Evolutionary conservation across 2,113 vertebrate species (phyloP), one percentile per base, ranked within the genome.

Genomic region (Phaethon lepturus): DNA sequence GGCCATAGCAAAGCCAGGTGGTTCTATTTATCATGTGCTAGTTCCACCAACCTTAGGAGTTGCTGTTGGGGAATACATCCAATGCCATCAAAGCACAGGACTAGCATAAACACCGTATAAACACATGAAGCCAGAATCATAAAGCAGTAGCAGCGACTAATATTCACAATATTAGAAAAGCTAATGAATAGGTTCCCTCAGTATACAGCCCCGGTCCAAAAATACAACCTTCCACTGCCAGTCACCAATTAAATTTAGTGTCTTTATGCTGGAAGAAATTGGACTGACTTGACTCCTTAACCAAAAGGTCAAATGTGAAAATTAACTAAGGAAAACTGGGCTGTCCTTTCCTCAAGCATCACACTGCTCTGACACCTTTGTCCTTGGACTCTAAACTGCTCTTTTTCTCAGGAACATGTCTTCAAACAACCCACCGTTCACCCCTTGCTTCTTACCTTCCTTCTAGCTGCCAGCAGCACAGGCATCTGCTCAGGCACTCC

Each of bases 221-320:
- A 95, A 90, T 53, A 84, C 0, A 29, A 86, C 74, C 83, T 90
- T 88, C 78, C 63, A 33, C 55, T 55, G 58, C 77, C 53, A 28
- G 66, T 31, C 81, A 62, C 86, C 69, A 68, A 66, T 91, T 78
- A 85, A 71, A 95, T 68, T 76, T 58, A 24, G 50, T 16, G 12
- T 68, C 64, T 89, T 97, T 60, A 78, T 18, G 53, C 55, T 82
- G 71, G 62, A 53, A 90, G 9, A 10, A 88, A 47, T 7, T 73
- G 49, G 50, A n/a, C 73, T 55, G 77, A 87, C 73, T 50, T n/a
- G 45, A 58, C 64, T 88, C 78, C 75, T 78, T 42, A 82, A 87
- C 28, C 77, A 63, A 97, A 94, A 94, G 85, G 91, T 83, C 94
- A 93, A 60, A 93, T 47, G 67, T 82, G 87, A 97, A 90, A 96